Evolutionary conservation across 2,888 invertebrate genomes (phyloP).

Genomic region (Agrotis puta): DNA sequence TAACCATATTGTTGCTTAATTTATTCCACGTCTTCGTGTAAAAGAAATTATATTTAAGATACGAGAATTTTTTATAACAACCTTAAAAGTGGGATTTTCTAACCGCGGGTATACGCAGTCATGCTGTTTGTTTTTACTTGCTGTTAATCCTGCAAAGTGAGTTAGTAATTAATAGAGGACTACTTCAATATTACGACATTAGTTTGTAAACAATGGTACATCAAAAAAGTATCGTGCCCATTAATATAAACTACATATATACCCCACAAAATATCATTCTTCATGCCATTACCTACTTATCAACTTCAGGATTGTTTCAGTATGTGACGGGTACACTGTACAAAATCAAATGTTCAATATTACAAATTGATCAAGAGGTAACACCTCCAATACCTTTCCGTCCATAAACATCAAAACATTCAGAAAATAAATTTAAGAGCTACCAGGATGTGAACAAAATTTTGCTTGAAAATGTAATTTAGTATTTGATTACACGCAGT

Average conservation of each 20-base stretch:
- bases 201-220: not conserved
- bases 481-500: slow-evolving; percentile 45
- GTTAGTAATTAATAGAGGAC: not conserved
- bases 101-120: not conserved
- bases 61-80: slow-evolving; percentile 14
- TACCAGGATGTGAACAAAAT: slow-evolving; percentile 39
- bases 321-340: not conserved
- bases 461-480: slow-evolving; percentile 61
- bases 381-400: slow-evolving; percentile 1
- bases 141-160: not conserved
- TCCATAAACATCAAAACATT: slow-evolving; percentile 19
- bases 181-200: not conserved
- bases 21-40: slow-evolving; percentile 51
- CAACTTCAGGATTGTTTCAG: not conserved
- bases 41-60: slow-evolving; percentile 43
- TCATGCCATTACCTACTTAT: not conserved
- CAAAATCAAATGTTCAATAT: slow-evolving; percentile 7
- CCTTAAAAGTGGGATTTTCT: slow-evolving; percentile 8
- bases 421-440: slow-evolving; percentile 18
- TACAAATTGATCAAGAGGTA: slow-evolving; percentile 21
- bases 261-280: not conserved
- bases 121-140: not conserved
- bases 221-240: not conserved
- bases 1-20: slow-evolving; percentile 54
- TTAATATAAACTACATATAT: no score